phyloP scores from a whole-genome alignment of 2,888 invertebrate genomes.

The Scaptomyza tumidula region DNA sequence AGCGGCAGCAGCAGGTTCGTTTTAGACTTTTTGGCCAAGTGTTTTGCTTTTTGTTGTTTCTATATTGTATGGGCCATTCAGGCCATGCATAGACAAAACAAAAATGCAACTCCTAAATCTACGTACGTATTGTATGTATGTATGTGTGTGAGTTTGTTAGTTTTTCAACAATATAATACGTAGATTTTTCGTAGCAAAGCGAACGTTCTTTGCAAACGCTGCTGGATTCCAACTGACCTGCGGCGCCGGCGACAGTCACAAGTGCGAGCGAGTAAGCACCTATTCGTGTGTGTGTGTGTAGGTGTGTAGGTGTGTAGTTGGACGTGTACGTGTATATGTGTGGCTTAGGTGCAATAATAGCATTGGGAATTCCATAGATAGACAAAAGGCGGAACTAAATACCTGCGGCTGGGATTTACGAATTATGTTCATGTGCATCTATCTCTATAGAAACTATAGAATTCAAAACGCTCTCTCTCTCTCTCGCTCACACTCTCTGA shows the following conservation, averaged over 20 bases:
- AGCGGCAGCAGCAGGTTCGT: conserved; percentile 1
- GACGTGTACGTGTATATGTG: conserved; percentile 5
- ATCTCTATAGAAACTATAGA: conserved; percentile 11
- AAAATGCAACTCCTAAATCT: conserved; percentile 1
- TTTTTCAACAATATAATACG: conserved; percentile 24
- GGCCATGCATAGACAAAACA: conserved; percentile 19
- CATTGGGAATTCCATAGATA: conserved; percentile 77
- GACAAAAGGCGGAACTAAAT: conserved; percentile 80
- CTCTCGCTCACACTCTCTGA: neutral
- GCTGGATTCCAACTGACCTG: conserved; percentile 71
- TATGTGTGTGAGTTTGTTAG: conserved; percentile 1
- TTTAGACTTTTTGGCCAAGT: conserved; percentile 46
- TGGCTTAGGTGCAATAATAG: conserved; percentile 80
- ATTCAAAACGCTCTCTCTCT: neutral
- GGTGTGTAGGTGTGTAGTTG: neutral
- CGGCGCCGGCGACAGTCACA: conserved; percentile 73
- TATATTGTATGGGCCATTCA: conserved; percentile 23
- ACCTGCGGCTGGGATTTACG: conserved; percentile 80
- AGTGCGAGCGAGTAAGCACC: conserved; percentile 30
- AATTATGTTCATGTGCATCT: conserved; percentile 43
- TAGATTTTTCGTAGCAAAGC: conserved; percentile 45
- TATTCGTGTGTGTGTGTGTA: neutral
- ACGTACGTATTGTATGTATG: neutral
- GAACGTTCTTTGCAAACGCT: conserved; percentile 27
- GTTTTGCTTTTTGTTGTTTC: conserved; percentile 12